phyloP scores from a whole-genome alignment of 2,797 vertebrate genomes.

The Intellagama lesueurii region DNA sequence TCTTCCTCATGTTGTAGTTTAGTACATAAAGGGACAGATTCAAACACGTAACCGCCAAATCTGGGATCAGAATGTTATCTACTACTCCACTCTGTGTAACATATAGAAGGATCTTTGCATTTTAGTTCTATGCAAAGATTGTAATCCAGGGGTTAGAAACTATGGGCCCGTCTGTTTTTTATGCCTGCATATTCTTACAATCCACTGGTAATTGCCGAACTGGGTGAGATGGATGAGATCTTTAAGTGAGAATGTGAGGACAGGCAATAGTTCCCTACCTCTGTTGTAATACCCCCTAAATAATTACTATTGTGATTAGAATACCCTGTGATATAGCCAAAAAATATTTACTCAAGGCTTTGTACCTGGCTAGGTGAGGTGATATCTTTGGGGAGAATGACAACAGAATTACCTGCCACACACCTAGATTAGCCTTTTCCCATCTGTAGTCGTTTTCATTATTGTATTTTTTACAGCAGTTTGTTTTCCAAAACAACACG shows the following conservation, averaged over 20 bases:
- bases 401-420: neutral
- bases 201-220: too few relatives aligned
- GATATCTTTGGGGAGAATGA: neutral
- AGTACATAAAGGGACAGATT: neutral
- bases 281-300: neutral
- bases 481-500: neutral
- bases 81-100: neutral
- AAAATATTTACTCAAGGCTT: too few relatives aligned
- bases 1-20: neutral
- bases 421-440: neutral
- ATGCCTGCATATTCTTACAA: too few relatives aligned
- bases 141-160: too few relatives aligned
- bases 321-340: neutral
- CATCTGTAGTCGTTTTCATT: neutral
- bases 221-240: too few relatives aligned
- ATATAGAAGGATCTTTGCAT: neutral
- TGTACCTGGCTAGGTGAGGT: neutral
- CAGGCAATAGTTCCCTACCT: neutral
- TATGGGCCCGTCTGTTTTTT: too few relatives aligned
- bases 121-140: too few relatives aligned
- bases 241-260: neutral
- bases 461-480: neutral
- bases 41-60: neutral
- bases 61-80: neutral
- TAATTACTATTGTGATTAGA: too few relatives aligned